Conservation (phyloP, 2,113 vertebrate species). For the Laterallus jamaicensis region DNA sequence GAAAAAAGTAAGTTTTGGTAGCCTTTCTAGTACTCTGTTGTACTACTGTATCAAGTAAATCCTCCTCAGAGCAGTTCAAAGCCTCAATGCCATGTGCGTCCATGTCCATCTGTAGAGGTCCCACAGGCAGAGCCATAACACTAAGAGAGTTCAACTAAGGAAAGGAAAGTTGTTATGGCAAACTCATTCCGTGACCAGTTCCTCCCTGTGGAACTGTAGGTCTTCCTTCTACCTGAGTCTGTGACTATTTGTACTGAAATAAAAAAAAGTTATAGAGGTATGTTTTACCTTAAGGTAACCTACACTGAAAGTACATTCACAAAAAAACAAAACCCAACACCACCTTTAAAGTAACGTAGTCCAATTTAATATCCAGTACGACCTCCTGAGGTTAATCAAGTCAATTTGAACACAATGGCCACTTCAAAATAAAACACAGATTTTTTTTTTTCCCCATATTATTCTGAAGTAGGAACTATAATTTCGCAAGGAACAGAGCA, state of each 20-base stretch:
- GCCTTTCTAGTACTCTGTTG: background rate
- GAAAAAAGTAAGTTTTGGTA: background rate
- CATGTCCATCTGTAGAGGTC: fast-evolving
- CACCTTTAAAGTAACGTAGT: background rate
- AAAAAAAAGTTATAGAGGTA: background rate
- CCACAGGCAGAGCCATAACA: background rate
- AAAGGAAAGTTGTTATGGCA: background rate
- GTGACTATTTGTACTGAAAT: background rate
- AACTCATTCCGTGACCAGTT: background rate
- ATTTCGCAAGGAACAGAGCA: background rate
- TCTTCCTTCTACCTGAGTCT: no score
- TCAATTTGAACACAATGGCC: background rate
- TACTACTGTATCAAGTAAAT: background rate
- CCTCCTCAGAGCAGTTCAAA: background rate
- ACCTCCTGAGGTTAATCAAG: background rate
- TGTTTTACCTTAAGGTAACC: background rate
- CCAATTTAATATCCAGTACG: background rate
- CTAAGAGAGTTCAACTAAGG: background rate
- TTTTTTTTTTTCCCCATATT: background rate
- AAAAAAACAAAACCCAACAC: background rate
- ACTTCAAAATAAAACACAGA: background rate
- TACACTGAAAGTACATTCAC: background rate
- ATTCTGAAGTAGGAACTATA: background rate
- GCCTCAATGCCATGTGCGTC: background rate
- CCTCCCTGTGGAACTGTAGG: no score